A percentile compares a stretch with the other conserved stretches of the same genome.
phyloP scores from a whole-genome alignment of 2,113 vertebrate genomes.

The Pseudorhombus dupliciocellatus region DNA sequence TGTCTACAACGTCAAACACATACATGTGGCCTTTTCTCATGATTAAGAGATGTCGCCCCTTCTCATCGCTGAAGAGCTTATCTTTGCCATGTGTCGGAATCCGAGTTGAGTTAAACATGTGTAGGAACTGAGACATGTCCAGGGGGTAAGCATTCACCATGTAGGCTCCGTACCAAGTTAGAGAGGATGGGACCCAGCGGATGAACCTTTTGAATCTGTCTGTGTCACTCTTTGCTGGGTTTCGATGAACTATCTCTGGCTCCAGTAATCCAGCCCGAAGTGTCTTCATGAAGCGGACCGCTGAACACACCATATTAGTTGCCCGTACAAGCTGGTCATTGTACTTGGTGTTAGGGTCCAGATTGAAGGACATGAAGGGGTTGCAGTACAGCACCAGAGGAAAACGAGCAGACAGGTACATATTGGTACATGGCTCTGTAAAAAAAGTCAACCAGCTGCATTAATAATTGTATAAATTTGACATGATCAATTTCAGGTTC shows the following conservation, averaged over 20 bases:
- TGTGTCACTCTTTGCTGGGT: slow-evolving; percentile 92
- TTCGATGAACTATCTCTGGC: slow-evolving; percentile 96
- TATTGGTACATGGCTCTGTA: slow-evolving; percentile 96
- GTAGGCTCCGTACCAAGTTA: slow-evolving; percentile 97
- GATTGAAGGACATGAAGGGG: slow-evolving; percentile 91
- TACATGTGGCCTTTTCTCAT: slow-evolving; percentile 93
- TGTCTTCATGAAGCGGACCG: slow-evolving; percentile 94
- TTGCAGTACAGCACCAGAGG: slow-evolving; percentile 95
- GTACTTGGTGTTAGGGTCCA: slow-evolving; percentile 88
- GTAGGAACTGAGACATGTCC: slow-evolving; percentile 98
- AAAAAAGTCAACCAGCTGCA: background rate
- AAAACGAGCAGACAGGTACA: slow-evolving; percentile 93
- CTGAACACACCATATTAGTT: slow-evolving; percentile 92
- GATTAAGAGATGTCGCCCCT: slow-evolving; percentile 88
- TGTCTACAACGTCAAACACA: slow-evolving; percentile 89
- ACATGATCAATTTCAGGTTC: background rate
- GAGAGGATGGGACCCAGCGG: slow-evolving; percentile 89
- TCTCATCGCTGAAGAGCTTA: slow-evolving; percentile 87
- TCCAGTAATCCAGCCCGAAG: slow-evolving; percentile 88
- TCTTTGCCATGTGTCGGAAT: slow-evolving; percentile 85
- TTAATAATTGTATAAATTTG: background rate
- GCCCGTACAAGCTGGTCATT: slow-evolving; percentile 90
- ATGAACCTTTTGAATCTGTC: slow-evolving; percentile 89
- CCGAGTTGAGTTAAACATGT: slow-evolving; percentile 94
- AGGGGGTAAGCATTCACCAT: slow-evolving; percentile 95